Conservation (phyloP, 2,888 invertebrate genomes). For the Xanthia togata region DNA sequence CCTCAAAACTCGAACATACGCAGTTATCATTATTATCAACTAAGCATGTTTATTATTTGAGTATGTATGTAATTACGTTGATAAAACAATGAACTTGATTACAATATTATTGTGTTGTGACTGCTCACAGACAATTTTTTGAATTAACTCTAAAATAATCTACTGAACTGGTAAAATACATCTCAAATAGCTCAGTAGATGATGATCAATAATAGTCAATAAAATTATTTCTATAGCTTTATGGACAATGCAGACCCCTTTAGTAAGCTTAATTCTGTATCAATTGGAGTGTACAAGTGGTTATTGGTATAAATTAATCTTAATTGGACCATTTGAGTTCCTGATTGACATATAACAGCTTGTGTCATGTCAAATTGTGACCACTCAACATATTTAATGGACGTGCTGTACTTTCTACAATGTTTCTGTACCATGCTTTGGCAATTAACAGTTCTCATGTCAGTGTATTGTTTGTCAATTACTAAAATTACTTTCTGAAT, state of each 20-base stretch:
- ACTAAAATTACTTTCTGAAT: neutral
- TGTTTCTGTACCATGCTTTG: neutral
- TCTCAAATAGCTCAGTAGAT: slow-evolving; percentile 1
- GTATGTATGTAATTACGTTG: slow-evolving; percentile 2
- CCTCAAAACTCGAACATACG: slow-evolving; percentile 9
- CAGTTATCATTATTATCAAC: slow-evolving; percentile 34
- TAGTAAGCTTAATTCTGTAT: slow-evolving; percentile 61
- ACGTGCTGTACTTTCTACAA: slow-evolving; percentile 31
- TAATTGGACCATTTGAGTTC: slow-evolving; percentile 69
- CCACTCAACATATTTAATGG: slow-evolving; percentile 25
- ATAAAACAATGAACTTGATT: slow-evolving; percentile 41
- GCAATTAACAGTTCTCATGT: slow-evolving; percentile 9
- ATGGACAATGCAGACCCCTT: slow-evolving; percentile 36
- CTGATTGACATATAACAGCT: slow-evolving; percentile 65
- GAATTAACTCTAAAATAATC: neutral
- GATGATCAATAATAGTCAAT: slow-evolving; percentile 48
- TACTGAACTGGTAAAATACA: neutral
- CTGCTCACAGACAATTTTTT: neutral
- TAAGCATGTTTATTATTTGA: slow-evolving; percentile 34
- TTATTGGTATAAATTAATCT: slow-evolving; percentile 78
- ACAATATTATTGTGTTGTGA: slow-evolving; percentile 4
- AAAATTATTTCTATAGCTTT: slow-evolving; percentile 27
- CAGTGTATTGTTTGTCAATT: slow-evolving; percentile 15
- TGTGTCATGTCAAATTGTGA: slow-evolving; percentile 31
- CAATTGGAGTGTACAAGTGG: slow-evolving; percentile 72